Base-by-base conservation (phyloP, 2,113 vertebrate genomes). In the Percopsis transmontana region DNA sequence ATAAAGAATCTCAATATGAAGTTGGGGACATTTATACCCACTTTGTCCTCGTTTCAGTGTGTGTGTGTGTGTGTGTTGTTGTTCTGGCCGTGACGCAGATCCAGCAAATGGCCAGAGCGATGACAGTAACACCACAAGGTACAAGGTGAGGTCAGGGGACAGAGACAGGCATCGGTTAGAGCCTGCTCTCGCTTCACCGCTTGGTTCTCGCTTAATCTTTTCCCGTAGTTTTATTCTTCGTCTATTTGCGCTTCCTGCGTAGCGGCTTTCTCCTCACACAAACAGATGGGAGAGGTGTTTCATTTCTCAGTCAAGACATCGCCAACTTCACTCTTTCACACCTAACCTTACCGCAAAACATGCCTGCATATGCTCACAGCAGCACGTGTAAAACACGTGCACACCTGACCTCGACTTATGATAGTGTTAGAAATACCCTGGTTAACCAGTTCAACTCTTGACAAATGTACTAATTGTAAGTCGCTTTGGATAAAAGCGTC, bases 221-320 rank as follows among this genome's bases (percentile, higher is more conserved):
- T 81, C 73, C 59, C 20, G 51, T 62, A 52, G 44, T 19, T 8
- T 64, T 76, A 16, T 64, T 74, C 69, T 70, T 40, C 64, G 57
- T 72, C 55, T 72, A 47, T 47, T 75, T 60, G 27, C 33, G 57
- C 52, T 52, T 70, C 53, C 68, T 14, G 0, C 45, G 68, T 45
- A 42, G 61, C 58, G 58, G 53, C 45, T 21, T 63, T 65, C 56
- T 80, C 57, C 24, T 54, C 44, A 27, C 67, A 52, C 42, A 66
- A 76, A 69, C 67, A 83, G 77, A 79, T 81, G 67, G 57, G 1
- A 67, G 59, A 87, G 72, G 77, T 85, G 77, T 86, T 86, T 82
- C 61, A 77, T 84, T 83, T 68, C 33, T 52, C 33, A 5, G n/a
- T 61, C 59, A 68, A 60, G 54, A 15, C 27, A 18, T 86, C 55